These are phyloP conservation scores for Echinometra lucunter DNA, from an alignment of 53 echinoderm and acorn worm species.

Conservation along the genomic window DNA sequence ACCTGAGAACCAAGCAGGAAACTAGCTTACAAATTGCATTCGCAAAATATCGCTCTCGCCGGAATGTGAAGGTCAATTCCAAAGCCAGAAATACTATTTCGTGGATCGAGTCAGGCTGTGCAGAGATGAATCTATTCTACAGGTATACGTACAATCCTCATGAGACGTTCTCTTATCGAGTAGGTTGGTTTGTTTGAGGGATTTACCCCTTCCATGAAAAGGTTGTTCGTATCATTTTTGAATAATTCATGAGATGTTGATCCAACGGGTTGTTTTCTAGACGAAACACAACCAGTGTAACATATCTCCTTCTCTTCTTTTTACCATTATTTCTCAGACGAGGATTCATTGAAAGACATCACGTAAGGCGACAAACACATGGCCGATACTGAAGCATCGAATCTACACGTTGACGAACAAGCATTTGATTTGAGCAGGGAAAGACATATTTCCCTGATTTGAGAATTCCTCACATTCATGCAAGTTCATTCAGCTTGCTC, in stretches of 20 bases:
- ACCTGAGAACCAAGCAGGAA: background rate
- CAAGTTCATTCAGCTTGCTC: background rate
- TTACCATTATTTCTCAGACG: background rate
- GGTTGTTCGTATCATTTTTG: background rate
- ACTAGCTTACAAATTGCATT: background rate
- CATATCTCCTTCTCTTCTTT: background rate
- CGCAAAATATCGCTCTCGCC: background rate
- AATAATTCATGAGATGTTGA: background rate
- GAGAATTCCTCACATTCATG: too few relatives aligned
- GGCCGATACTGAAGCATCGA: background rate
- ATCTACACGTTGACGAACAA: background rate
- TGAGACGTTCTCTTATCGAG: background rate
- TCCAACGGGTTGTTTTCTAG: conserved; percentile 16
- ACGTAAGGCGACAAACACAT: background rate
- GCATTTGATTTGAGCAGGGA: background rate
- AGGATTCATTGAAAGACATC: background rate
- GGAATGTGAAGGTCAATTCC: conserved; percentile 45
- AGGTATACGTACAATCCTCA: background rate
- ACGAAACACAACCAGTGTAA: background rate
- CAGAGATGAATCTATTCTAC: background rate
- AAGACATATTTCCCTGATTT: too few relatives aligned
- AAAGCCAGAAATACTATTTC: background rate
- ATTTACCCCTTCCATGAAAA: background rate
- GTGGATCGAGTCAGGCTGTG: background rate
- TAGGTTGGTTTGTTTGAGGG: background rate